These are phyloP conservation scores for Mormyrops attenuatus DNA, from an alignment of 2,797 vertebrate species.

Conservation along the genomic window DNA sequence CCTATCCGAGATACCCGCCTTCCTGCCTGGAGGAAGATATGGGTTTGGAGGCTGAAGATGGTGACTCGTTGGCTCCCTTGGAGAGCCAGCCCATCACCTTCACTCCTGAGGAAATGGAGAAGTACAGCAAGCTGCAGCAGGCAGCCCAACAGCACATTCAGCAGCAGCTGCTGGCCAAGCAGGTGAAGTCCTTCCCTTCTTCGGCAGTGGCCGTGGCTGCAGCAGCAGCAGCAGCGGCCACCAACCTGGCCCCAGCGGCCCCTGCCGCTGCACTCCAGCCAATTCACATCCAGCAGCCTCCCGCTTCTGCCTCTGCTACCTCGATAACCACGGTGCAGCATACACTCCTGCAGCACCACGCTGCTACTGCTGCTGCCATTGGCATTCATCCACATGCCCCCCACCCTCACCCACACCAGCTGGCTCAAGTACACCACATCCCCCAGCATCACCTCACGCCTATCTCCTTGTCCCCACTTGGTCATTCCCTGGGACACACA, in stretches of 20 bases:
- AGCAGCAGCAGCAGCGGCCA: conserved; percentile 61
- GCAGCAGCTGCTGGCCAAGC: conserved; percentile 94
- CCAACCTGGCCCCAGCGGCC: conserved; percentile 63
- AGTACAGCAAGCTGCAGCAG: conserved; percentile 96
- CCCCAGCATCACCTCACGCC: conserved; percentile 90
- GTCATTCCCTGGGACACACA: conserved; percentile 82
- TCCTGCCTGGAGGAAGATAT: conserved; percentile 70
- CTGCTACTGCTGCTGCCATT: conserved; percentile 72
- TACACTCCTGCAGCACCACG: conserved; percentile 92
- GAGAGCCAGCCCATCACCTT: conserved; percentile 98
- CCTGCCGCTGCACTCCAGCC: conserved; percentile 74
- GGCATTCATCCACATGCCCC: conserved; percentile 80
- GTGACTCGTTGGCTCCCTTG: conserved; percentile 81
- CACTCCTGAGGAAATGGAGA: conserved; percentile 97
- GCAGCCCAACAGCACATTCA: conserved; percentile 97
- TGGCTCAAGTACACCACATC: conserved; percentile 89
- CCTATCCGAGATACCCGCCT: conserved; percentile 73
- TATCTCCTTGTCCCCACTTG: conserved; percentile 82
- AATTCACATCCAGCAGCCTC: conserved; percentile 93
- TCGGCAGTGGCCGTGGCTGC: conserved; percentile 62
- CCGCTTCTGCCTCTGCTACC: conserved; percentile 73
- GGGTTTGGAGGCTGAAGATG: conserved; percentile 65
- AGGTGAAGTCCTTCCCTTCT: conserved; percentile 87
- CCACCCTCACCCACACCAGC: conserved; percentile 80
- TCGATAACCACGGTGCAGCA: conserved; percentile 93